Evolutionary conservation across 1,140 invertebrate genomes (phyloP), one percentile per base, ranked within the genome.

Genomic region (Sogatella furcifera): DNA sequence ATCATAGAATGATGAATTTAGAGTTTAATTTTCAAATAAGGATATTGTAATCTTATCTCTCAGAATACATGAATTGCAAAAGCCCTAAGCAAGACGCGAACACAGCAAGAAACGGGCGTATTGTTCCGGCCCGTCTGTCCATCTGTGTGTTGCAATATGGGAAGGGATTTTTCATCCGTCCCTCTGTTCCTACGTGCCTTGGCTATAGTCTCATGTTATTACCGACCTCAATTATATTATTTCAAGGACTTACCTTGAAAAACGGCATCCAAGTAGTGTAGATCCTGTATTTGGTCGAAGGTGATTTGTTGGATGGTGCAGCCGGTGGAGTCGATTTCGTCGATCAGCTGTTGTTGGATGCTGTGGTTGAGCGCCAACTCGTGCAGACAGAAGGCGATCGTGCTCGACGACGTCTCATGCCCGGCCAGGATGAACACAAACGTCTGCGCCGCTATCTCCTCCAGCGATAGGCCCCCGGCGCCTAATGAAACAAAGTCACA

Each of bases 391-490:
- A 82, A 82, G 0, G 76, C 68, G 21, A 85, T 67, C 1, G 78
- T 72, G 0, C 74, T 77, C 0, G 80, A 73, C 0, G 79, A 77
- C 0, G 83, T 84, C 67, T 85, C 83, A 62, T 80, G 86, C 1
- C 84, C 84, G 55, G 79, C 86, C 5, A 78, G 70, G 62, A 87
- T 83, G 66, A 89, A 88, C 9, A 84, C 38, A 1, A 82, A 71
- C 1, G 80, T 78, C 64, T 88, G 83, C 0, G 81, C 78, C 1
- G 83, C 72, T 8, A 91, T 53, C 31, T 53, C 22, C 14, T 53
- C 52, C 57, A 17, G 38, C 10, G 42, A 34, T 19, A 31, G n/a
- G 28, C 24, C 31, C 52, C 77, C 77, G 10, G 77, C 0, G 38
- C 66, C 69, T 9, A n/a, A n/a, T n/a, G n/a, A n/a, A n/a, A 63